phyloP scores from a whole-genome alignment of 2,888 invertebrate genomes.

The Platerodrilus igneus region DNA sequence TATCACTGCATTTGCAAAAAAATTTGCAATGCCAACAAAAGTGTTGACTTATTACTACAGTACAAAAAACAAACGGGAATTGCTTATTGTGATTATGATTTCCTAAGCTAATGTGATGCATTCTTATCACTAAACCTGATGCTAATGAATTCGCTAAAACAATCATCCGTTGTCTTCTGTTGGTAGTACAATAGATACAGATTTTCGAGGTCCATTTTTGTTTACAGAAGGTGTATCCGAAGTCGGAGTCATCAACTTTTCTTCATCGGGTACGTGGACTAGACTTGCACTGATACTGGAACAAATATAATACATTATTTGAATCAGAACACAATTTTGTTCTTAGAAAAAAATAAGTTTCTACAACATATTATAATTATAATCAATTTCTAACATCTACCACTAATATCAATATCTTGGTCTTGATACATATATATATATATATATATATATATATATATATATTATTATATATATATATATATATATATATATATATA shows the following conservation, averaged over 20 bases:
- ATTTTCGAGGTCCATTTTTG: conserved; percentile 47
- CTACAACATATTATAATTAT: conserved; percentile 1
- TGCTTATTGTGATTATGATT: neutral
- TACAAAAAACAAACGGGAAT: too few species aligned
- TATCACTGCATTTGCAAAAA: conserved; percentile 13
- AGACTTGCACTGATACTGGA: conserved; percentile 38
- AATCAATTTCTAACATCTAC: too few species aligned
- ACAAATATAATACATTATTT: neutral
- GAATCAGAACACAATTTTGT: neutral
- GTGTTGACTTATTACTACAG: too few species aligned
- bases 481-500: too few species aligned
- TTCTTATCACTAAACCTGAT: conserved; percentile 1
- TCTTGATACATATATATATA: too few species aligned
- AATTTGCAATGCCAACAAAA: too few species aligned
- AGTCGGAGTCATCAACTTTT: conserved; percentile 40
- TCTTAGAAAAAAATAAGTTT: neutral
- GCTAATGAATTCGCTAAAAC: too few species aligned
- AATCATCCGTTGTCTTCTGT: conserved; percentile 54
- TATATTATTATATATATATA: too few species aligned
- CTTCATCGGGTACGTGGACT: conserved; percentile 45
- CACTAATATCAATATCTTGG: too few species aligned
- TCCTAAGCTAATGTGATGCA: neutral
- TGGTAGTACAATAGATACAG: conserved; percentile 58
- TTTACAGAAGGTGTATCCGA: conserved; percentile 35
- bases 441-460: too few species aligned